These are phyloP conservation scores for Leptoteleia sp. DNA, from an alignment of 1,140 invertebrate species.

Conservation along the genomic window DNA sequence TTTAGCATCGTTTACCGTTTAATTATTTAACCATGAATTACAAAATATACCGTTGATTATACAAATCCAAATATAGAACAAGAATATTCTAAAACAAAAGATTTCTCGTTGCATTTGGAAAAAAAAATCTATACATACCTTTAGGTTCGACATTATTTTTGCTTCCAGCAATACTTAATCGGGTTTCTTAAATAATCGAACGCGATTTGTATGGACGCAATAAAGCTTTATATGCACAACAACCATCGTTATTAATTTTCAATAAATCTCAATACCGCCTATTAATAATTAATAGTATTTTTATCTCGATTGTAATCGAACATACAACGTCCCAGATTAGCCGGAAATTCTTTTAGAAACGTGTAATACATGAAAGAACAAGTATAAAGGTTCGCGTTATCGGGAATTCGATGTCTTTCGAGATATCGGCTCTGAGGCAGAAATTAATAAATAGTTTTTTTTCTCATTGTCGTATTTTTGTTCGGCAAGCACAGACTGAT, in stretches of 20 bases:
- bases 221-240: background rate
- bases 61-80: background rate
- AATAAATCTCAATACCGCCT: slow-evolving; percentile 18
- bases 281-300: slow-evolving; percentile 33
- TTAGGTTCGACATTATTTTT: slow-evolving; percentile 7
- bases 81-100: slow-evolving; percentile 1
- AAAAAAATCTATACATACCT: slow-evolving; percentile 1
- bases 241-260: slow-evolving; percentile 12
- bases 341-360: slow-evolving; percentile 23
- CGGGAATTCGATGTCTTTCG: slow-evolving; percentile 24
- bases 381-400: slow-evolving; percentile 22
- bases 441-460: slow-evolving; percentile 14
- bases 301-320: slow-evolving; percentile 15
- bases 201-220: slow-evolving; percentile 1
- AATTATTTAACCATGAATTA: background rate
- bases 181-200: slow-evolving; percentile 16
- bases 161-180: background rate
- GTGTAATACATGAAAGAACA: slow-evolving; percentile 23
- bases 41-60: background rate
- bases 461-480: slow-evolving; percentile 10
- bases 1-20: background rate
- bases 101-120: background rate
- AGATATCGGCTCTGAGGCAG: no score
- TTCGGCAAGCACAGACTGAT: background rate
- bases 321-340: slow-evolving; percentile 24